phyloP scores from a whole-genome alignment of 2,797 vertebrate genomes.

The Picus viridis region DNA sequence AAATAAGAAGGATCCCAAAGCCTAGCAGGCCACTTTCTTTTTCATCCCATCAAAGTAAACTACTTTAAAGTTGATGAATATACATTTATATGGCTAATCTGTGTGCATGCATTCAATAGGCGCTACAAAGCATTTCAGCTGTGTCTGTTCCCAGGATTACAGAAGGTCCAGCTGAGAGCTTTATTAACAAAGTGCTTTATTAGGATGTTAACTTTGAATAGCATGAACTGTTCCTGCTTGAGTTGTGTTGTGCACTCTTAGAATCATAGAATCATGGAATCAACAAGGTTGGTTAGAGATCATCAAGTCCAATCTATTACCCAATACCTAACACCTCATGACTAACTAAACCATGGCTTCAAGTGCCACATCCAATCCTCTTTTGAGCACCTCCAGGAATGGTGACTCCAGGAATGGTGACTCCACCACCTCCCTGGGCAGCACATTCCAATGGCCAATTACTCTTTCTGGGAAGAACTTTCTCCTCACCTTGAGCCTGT shows the following conservation, averaged over 20 bases:
- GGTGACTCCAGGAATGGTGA: too few relatives aligned
- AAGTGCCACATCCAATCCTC: too few relatives aligned
- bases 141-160: neutral
- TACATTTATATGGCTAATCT: neutral
- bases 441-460: too few relatives aligned
- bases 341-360: too few relatives aligned
- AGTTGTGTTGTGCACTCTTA: neutral
- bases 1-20: neutral
- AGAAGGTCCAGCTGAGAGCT: neutral
- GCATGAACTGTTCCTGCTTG: fast-evolving
- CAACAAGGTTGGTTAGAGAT: too few relatives aligned
- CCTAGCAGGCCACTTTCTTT: neutral
- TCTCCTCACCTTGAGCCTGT: too few relatives aligned
- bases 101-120: neutral
- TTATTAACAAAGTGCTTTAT: neutral
- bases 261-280: too few relatives aligned
- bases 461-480: too few relatives aligned
- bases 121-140: neutral
- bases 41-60: neutral
- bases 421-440: too few relatives aligned
- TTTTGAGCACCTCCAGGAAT: too few relatives aligned
- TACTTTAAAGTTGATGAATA: neutral
- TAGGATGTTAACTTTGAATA: neutral
- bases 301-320: too few relatives aligned
- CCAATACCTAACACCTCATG: too few relatives aligned